Evolutionary conservation across 2,888 invertebrate species (phyloP).

Genomic region (Pilophorus perplexus): DNA sequence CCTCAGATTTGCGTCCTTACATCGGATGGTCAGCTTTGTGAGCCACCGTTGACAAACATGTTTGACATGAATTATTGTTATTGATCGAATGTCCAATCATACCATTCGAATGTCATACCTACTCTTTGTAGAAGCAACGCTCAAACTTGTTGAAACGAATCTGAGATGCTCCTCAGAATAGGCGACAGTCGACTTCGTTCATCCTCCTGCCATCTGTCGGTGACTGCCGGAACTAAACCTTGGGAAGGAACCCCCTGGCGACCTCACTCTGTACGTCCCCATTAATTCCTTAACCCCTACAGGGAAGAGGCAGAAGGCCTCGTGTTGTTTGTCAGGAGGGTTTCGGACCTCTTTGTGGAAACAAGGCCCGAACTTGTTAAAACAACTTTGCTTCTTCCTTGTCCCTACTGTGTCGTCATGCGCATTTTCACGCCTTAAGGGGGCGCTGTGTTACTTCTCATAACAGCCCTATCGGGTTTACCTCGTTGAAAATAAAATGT

Average conservation of each 20-base stretch:
- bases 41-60: too few relatives aligned
- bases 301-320: constrained; percentile 19
- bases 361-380: constrained; percentile 22
- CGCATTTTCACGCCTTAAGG: neutral
- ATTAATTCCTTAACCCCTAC: neutral
- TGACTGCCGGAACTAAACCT: neutral
- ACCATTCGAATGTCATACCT: too few relatives aligned
- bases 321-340: constrained; percentile 19
- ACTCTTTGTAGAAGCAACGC: too few relatives aligned
- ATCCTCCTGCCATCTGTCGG: constrained; percentile 6
- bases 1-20: neutral
- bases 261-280: constrained; percentile 6
- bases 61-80: too few relatives aligned
- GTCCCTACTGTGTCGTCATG: neutral
- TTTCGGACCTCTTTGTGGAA: constrained; percentile 12
- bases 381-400: constrained; percentile 13
- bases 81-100: too few relatives aligned
- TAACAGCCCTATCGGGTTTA: too few relatives aligned
- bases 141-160: too few relatives aligned
- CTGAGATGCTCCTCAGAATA: neutral
- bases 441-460: constrained; percentile 7
- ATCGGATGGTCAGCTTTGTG: neutral
- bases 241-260: neutral
- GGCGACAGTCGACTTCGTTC: neutral
- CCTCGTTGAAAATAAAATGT: too few relatives aligned